Base-by-base conservation (phyloP, 2,797 vertebrate species). In the Delichon dasypus region DNA sequence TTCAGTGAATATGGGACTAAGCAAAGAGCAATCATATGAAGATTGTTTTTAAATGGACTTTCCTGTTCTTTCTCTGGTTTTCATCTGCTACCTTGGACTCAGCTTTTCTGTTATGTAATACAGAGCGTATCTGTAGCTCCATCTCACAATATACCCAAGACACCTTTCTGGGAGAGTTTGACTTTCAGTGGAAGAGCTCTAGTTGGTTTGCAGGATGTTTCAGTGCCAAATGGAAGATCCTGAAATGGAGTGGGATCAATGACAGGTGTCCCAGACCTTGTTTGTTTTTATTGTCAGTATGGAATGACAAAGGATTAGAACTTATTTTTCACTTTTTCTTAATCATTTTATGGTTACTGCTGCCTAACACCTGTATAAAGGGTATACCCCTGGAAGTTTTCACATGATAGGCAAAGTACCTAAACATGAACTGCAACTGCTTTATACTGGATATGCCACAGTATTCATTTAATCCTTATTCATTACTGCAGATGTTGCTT, bases 401-500 rank as follows among this genome's bases (percentile, higher is more conserved):
- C 65, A 38, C 7, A 5, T 60, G 68, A 73, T 16, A 81, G 47
- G 13, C n/a, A 79, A 95, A 64, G 26, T 50, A 62, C 29, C 32
- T 57, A 64, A 82, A 34, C 48, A n/a, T 48, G 53, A 74, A 47
- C 26, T 84, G 29, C 67, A 85, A 42, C 60, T 87, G 27, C 64
- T 89, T 83, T 67, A 16, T 25, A n/a, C 13, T 70, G 30, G 25
- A 32, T 85, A n/a, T 83, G 57, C 32, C 62, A 32, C 47, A 60
- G 22, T 53, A 60, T 73, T 73, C 16, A 55, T 85, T 79, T 76
- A 77, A 38, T 74, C 40, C 60, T 38, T 74, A 47, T 76, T 94
- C 45, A 20, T 89, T 76, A 38, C 48, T 87, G 58, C 77, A 96
- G 80, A 89, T 90, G 94, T 85, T 90, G 48, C 42, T 82, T 30